A percentile compares a stretch with the other conserved stretches of the same genome.
Conservation (phyloP, 2,888 invertebrate species). For the Caenorhabditis japonica region DNA sequence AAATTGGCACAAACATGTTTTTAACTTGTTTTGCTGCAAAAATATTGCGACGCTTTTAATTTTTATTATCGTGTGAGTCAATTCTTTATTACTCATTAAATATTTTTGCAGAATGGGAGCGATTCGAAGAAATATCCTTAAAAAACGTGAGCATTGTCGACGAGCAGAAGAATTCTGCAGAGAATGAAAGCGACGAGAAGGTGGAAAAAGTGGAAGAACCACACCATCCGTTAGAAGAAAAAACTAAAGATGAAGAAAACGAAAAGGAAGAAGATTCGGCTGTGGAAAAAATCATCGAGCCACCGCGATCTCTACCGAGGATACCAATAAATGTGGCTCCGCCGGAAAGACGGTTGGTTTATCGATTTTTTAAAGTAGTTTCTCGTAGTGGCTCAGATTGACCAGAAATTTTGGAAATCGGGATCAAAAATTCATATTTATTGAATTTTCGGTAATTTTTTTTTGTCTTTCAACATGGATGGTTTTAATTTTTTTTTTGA, state of each 20-base stretch:
- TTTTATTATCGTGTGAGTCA: too few relatives aligned
- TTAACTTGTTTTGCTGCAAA: too few relatives aligned
- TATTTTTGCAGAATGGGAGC: conserved; percentile 47
- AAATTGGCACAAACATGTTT: too few relatives aligned
- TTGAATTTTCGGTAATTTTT: too few relatives aligned
- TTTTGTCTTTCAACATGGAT: too few relatives aligned
- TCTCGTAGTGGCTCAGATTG: too few relatives aligned
- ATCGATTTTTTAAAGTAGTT: not conserved
- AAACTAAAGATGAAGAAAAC: conserved; percentile 2
- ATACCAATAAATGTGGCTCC: not conserved
- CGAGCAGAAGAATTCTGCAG: conserved; percentile 19
- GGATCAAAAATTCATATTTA: too few relatives aligned
- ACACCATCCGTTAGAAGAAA: not conserved
- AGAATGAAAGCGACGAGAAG: not conserved
- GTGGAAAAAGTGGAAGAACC: not conserved
- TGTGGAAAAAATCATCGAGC: conserved; percentile 9
- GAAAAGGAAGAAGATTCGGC: not conserved
- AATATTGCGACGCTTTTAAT: too few relatives aligned
- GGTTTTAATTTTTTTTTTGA: too few relatives aligned
- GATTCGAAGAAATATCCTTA: conserved; percentile 48
- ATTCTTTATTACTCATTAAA: too few relatives aligned
- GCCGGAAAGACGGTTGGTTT: not conserved
- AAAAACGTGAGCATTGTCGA: conserved; percentile 16
- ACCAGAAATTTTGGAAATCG: too few relatives aligned
- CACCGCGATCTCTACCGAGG: not conserved